Conservation (phyloP, 2,888 invertebrate species). For the Orthonychiurus folsomi region DNA sequence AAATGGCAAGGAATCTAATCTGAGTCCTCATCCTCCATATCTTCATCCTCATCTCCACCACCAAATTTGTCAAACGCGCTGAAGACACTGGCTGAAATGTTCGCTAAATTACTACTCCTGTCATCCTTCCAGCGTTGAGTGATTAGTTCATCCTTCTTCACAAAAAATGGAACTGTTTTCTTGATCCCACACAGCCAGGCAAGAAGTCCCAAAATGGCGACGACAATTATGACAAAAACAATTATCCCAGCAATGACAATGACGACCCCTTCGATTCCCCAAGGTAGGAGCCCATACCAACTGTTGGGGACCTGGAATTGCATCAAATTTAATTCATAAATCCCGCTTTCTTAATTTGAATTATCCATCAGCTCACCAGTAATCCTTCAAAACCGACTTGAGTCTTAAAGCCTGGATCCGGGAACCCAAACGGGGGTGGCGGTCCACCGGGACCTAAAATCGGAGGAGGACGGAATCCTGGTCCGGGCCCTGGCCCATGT, state of each 20-base stretch:
- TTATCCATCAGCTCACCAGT: constrained; percentile 27
- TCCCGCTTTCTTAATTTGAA: background rate
- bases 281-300: constrained; percentile 40
- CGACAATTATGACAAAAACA: constrained; percentile 37
- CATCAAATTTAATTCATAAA: background rate
- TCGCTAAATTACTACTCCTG: constrained; percentile 3
- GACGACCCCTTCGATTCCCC: constrained; percentile 40
- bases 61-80: constrained; percentile 8
- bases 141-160: background rate
- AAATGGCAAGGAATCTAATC: background rate
- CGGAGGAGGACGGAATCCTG: background rate
- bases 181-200: constrained; percentile 28
- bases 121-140: background rate
- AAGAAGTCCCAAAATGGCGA: constrained; percentile 34
- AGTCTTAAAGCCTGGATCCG: constrained; percentile 39
- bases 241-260: constrained; percentile 39
- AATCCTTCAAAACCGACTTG: constrained; percentile 41
- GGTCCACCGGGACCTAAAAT: background rate
- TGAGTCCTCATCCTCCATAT: background rate
- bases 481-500: background rate
- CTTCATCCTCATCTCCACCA: background rate
- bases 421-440: constrained; percentile 26
- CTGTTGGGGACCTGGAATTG: constrained; percentile 38
- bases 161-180: background rate
- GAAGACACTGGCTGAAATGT: constrained; percentile 4